Percentiles rank a stretch among this genome's conserved stretches.
Evolutionary conservation across 2,113 vertebrate genomes (phyloP).

Genomic region (Phalacrocorax pelagicus): DNA sequence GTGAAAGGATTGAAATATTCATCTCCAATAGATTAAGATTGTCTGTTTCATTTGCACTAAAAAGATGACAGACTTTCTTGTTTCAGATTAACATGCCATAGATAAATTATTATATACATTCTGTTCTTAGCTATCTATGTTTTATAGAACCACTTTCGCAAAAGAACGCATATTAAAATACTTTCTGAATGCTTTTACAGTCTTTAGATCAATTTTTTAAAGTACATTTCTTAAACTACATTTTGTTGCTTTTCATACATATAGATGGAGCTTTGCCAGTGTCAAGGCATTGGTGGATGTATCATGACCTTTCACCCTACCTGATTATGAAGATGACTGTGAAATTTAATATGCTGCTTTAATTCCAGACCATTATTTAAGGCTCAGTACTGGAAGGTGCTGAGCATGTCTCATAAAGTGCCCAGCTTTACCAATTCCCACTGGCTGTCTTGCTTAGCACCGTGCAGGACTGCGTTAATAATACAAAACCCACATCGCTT

Average conservation of each 20-base stretch:
- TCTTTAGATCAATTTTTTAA: constrained; percentile 14
- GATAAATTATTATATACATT: neutral
- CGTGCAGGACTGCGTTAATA: neutral
- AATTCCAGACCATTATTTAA: neutral
- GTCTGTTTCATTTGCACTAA: neutral
- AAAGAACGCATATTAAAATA: neutral
- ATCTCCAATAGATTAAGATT: neutral
- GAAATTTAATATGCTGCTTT: constrained; percentile 33
- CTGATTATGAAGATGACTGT: constrained; percentile 14
- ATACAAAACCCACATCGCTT: neutral
- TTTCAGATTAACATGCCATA: neutral
- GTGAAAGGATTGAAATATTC: neutral
- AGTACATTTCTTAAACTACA: neutral
- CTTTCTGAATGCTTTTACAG: neutral
- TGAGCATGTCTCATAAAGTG: neutral
- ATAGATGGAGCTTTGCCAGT: neutral
- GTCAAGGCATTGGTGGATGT: neutral
- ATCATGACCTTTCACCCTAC: neutral
- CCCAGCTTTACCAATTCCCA: neutral
- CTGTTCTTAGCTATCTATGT: neutral
- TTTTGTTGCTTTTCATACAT: constrained; percentile 23
- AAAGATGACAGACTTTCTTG: neutral
- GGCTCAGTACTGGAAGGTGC: neutral
- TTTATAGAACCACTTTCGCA: neutral
- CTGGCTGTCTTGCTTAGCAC: neutral